A percentile compares a stretch with the other conserved stretches of the same genome.
Conservation (phyloP, 2,888 invertebrate species). For the Ochlodes sylvanus region DNA sequence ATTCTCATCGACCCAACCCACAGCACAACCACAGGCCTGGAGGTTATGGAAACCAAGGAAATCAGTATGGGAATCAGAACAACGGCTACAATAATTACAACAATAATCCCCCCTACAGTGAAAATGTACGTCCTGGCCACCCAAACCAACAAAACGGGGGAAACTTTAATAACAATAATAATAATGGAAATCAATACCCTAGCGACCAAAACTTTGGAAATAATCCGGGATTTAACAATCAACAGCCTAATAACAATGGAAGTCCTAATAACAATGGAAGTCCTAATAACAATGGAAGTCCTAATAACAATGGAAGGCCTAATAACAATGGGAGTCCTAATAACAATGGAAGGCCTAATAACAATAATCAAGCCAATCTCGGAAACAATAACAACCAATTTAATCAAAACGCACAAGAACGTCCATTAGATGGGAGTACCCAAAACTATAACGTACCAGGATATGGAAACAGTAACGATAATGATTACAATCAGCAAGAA, state of each 20-base stretch:
- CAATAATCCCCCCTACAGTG: background rate
- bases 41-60: constrained; percentile 12
- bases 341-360: background rate
- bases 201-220: background rate
- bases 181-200: constrained; percentile 9
- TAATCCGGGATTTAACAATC: constrained; percentile 1
- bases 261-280: constrained; percentile 1
- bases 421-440: background rate
- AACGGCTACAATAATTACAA: constrained; percentile 3
- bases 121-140: constrained; percentile 6
- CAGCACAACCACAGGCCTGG: constrained; percentile 1
- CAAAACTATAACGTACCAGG: constrained; percentile 5
- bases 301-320: background rate
- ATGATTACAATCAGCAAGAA: constrained; percentile 2
- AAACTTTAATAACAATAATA: constrained; percentile 8
- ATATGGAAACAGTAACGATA: constrained; percentile 11
- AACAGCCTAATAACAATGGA: constrained; percentile 16
- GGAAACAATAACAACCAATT: too few species aligned
- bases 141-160: constrained; percentile 8
- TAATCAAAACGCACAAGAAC: background rate
- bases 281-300: background rate
- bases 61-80: constrained; percentile 11
- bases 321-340: background rate
- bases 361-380: too few species aligned
- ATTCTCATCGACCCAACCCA: constrained; percentile 2